Percentiles rank a stretch among this genome's conserved stretches.
Conservation (phyloP, 2,888 invertebrate genomes). For the Lasioglossum figueresi region DNA sequence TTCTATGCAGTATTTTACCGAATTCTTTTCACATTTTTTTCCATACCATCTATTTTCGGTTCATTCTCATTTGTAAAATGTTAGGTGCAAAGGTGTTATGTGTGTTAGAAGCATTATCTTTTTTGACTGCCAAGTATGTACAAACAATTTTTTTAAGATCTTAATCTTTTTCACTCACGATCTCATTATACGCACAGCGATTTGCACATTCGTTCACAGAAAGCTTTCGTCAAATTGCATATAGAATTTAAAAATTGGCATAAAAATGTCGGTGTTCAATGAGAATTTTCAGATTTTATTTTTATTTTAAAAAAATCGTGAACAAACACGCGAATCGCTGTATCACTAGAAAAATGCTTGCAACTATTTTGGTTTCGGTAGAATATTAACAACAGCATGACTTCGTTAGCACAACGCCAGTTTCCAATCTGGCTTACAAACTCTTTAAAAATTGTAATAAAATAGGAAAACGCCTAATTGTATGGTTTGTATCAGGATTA, state of each 20-base stretch:
- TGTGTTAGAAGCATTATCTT: neutral
- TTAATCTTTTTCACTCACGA: neutral
- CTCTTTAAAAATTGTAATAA: neutral
- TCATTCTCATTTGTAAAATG: neutral
- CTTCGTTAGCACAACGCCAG: neutral
- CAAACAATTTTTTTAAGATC: neutral
- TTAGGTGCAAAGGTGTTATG: neutral
- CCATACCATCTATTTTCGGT: neutral
- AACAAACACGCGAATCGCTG: neutral
- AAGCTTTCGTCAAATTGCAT: neutral
- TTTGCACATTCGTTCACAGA: neutral
- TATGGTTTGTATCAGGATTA: neutral
- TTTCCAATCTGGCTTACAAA: neutral
- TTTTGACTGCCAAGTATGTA: neutral
- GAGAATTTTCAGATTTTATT: neutral
- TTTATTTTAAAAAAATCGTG: neutral
- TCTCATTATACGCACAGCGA: neutral
- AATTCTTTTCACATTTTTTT: neutral
- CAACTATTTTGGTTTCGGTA: neutral
- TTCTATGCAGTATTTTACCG: neutral
- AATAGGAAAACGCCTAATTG: neutral
- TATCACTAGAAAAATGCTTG: neutral
- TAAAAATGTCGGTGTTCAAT: too few relatives aligned
- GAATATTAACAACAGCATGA: neutral
- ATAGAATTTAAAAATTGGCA: neutral